Conservation (phyloP, 2,113 vertebrate genomes). For the Eurystomus gularis region DNA sequence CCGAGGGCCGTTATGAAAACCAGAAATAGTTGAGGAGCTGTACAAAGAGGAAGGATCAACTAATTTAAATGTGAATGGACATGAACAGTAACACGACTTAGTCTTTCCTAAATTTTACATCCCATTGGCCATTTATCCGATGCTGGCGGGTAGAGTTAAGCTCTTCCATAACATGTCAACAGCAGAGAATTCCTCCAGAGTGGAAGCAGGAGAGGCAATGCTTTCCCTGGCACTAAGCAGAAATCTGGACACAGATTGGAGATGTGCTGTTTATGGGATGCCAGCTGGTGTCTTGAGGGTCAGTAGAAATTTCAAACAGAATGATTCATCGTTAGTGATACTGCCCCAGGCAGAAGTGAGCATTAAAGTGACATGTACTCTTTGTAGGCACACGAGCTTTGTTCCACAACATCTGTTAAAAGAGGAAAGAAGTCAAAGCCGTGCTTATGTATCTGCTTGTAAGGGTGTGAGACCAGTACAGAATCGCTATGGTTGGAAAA, state of each 20-base stretch:
- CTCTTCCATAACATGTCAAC: fast-evolving
- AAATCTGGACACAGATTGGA: background rate
- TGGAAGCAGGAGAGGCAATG: background rate
- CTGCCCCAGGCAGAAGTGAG: background rate
- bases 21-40: background rate
- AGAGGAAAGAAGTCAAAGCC: background rate
- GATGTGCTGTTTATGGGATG: background rate
- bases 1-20: fast-evolving
- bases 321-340: background rate
- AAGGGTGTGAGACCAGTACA: background rate
- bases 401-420: background rate
- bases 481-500: too few species aligned
- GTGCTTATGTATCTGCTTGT: background rate
- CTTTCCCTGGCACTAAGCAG: background rate
- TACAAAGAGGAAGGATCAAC: background rate
- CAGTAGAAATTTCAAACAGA: background rate
- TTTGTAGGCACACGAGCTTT: background rate
- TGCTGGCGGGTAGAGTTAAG: background rate
- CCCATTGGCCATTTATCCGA: background rate
- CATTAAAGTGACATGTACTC: background rate
- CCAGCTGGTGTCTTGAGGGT: background rate
- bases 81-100: background rate
- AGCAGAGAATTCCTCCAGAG: background rate
- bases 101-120: background rate
- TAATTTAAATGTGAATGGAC: background rate